These are phyloP conservation scores for Drosophila yakuba DNA, from an alignment of 1,140 invertebrate species.

Conservation along the genomic window DNA sequence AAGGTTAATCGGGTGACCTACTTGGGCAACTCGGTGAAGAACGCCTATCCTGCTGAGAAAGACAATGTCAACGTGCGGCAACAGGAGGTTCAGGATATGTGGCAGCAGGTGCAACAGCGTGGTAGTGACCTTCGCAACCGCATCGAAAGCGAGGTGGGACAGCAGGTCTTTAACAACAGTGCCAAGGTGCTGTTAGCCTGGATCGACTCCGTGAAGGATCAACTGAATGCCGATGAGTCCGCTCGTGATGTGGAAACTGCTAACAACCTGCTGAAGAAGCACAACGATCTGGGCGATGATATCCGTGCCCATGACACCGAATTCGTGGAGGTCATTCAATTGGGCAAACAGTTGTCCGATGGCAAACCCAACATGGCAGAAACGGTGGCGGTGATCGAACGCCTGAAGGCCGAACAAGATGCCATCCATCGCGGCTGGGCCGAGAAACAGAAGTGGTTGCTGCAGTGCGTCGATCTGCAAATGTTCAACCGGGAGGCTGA, in stretches of 20 bases:
- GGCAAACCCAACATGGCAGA: constrained; percentile 89
- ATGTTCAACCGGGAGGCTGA: constrained; percentile 98
- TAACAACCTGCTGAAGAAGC: constrained; percentile 95
- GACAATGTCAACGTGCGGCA: constrained; percentile 93
- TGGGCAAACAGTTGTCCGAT: constrained; percentile 90
- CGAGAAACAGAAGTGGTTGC: constrained; percentile 92
- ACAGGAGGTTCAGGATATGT: constrained; percentile 93
- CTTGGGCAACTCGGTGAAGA: constrained; percentile 93
- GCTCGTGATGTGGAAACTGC: constrained; percentile 96
- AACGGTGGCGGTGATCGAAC: constrained; percentile 90
- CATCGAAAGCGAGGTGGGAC: constrained; percentile 96
- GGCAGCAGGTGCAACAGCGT: constrained; percentile 94
- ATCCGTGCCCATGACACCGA: constrained; percentile 92
- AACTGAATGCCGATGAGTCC: constrained; percentile 92
- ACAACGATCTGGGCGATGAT: constrained; percentile 95
- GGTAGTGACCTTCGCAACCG: constrained; percentile 91
- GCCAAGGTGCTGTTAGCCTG: constrained; percentile 92
- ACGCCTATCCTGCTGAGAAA: constrained; percentile 95
- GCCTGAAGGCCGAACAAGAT: constrained; percentile 91
- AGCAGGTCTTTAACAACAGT: constrained; percentile 96
- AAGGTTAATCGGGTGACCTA: constrained; percentile 93
- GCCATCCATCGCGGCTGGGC: constrained; percentile 91
- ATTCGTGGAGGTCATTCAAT: constrained; percentile 91
- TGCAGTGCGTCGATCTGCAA: constrained; percentile 94
- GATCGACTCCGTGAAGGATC: constrained; percentile 91